Conservation (phyloP, 2,888 invertebrate genomes). For the Dendrolimus pini region DNA sequence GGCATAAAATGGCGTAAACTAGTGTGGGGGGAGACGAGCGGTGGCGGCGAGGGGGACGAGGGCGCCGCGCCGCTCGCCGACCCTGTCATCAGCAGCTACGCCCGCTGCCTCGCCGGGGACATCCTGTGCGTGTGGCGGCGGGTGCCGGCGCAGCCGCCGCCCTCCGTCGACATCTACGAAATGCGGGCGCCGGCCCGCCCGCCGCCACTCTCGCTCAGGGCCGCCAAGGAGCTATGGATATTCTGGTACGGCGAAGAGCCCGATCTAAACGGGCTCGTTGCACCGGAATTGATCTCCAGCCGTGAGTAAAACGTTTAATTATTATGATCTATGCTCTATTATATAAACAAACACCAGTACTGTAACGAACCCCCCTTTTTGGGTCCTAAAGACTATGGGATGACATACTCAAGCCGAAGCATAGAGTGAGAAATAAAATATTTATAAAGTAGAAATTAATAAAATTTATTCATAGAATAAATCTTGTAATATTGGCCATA, state of each 20-base stretch:
- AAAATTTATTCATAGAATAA: too few relatives aligned
- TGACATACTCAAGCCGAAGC: too few relatives aligned
- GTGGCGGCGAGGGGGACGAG: constrained; percentile 59
- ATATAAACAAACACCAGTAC: too few relatives aligned
- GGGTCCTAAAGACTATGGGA: too few relatives aligned
- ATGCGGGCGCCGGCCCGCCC: constrained; percentile 68
- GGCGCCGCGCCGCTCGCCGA: constrained; percentile 87
- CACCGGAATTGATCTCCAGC: constrained; percentile 88
- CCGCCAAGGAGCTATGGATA: constrained; percentile 98
- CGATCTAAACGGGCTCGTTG: constrained; percentile 89
- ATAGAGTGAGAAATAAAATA: too few relatives aligned
- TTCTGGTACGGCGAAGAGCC: constrained; percentile 99
- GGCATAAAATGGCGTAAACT: constrained; percentile 99
- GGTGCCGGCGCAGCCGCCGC: constrained; percentile 78
- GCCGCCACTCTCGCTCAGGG: constrained; percentile 87
- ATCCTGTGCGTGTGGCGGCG: constrained; percentile 99
- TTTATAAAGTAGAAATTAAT: too few relatives aligned
- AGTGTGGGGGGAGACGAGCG: constrained; percentile 84
- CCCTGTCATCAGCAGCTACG: constrained; percentile 93
- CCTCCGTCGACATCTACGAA: constrained; percentile 51
- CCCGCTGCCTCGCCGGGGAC: constrained; percentile 94
- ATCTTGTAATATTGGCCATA: too few relatives aligned
- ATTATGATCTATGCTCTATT: neutral
- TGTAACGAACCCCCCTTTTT: too few relatives aligned
- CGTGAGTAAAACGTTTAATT: constrained; percentile 80